Evolutionary conservation across 2,113 vertebrate species (phyloP).

Genomic region (Crocuta crocuta): DNA sequence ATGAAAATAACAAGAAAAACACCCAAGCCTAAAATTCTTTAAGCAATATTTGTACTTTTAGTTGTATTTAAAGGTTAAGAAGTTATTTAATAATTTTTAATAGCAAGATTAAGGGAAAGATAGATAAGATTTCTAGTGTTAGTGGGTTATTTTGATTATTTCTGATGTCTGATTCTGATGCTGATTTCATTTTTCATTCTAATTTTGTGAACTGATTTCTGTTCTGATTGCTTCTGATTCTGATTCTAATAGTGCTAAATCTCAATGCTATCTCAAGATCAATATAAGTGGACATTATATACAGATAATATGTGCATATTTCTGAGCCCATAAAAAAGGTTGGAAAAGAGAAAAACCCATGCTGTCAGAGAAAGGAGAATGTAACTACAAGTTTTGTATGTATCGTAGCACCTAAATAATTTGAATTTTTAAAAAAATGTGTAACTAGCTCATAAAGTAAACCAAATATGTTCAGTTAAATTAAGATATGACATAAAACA

Average conservation of each 20-base stretch:
- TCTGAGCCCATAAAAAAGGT: background rate
- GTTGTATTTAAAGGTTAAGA: background rate
- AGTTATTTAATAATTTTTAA: background rate
- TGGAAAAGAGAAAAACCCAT: background rate
- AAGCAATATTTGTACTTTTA: background rate
- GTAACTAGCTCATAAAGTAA: background rate
- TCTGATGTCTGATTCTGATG: background rate
- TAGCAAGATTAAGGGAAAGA: background rate
- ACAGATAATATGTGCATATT: background rate
- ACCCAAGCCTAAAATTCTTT: background rate
- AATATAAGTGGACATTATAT: background rate
- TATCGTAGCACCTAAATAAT: background rate
- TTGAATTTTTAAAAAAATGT: background rate
- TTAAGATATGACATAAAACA: background rate
- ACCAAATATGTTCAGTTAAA: background rate
- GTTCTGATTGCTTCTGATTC: background rate
- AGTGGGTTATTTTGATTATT: background rate
- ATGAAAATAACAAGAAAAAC: constrained; percentile 47
- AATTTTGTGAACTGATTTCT: background rate
- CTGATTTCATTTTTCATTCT: background rate
- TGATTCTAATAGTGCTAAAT: background rate
- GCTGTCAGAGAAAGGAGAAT: background rate
- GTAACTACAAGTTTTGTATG: background rate
- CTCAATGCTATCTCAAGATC: background rate
- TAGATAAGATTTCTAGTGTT: background rate